Base-by-base conservation (phyloP, 35 echinoderm and acorn worm genomes). In the Stichopus chloronotus region DNA sequence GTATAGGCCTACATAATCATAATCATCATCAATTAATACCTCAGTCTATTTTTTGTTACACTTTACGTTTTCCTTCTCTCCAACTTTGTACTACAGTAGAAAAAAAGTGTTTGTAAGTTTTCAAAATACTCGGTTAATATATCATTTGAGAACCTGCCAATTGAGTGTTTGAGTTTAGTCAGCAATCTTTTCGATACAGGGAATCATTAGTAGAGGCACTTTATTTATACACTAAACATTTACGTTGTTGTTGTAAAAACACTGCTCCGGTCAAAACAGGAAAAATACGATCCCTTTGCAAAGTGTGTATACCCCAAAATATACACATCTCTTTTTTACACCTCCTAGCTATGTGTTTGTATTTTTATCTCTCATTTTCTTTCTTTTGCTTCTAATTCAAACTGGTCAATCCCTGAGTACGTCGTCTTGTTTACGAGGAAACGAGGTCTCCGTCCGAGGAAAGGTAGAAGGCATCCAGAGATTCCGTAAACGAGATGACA, bases 141-240 rank as follows among this genome's bases (percentile, higher is more conserved):
- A 60, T 60, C 12, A 7, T 60, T 60, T 60, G 58, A 7, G n/a
- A n/a, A n/a, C n/a, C n/a, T n/a, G n/a, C n/a, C n/a, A n/a, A n/a
- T n/a, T n/a, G n/a, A n/a, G n/a, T n/a, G n/a, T n/a, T n/a, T n/a
- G n/a, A n/a, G n/a, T n/a, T n/a, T n/a, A n/a, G n/a, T n/a, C n/a
- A n/a, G n/a, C n/a, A n/a, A n/a, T n/a, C n/a, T n/a, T n/a, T 43
- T 43, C 30, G 30, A 43, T 43, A 43, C 30, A 43, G 30, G 30
- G 30, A 20, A 74, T 74, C 69, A 74, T 20, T 74, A 74, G 22
- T 16, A 74, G 69, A 21, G 22, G n/a, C 22, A 20, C 13, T 19
- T 74, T 74, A 74, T 74, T 74, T 74, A 74, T 74, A 74, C 22
- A 74, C 19, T 74, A 74, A 74, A 74, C n/a, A 74, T 74, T 74